These are phyloP conservation scores for Paraplagusia blochii DNA, from an alignment of 2,113 vertebrate species.

Conservation along the genomic window DNA sequence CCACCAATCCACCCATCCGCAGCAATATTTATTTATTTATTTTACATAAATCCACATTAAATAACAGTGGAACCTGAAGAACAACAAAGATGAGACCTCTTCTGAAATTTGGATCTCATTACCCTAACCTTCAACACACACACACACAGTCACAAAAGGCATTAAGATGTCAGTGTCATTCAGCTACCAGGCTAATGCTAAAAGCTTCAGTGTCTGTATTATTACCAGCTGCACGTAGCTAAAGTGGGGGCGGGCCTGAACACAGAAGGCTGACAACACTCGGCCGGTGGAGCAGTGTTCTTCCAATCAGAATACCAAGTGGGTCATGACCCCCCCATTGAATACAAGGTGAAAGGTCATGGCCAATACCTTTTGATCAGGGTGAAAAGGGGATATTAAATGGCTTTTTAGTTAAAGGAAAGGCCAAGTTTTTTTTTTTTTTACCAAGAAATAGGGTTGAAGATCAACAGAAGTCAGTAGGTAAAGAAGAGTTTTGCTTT, in stretches of 20 bases:
- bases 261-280: slow-evolving; percentile 55
- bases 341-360: slow-evolving; percentile 61
- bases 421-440: slow-evolving; percentile 31
- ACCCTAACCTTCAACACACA: slow-evolving; percentile 54
- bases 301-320: slow-evolving; percentile 59
- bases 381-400: slow-evolving; percentile 37
- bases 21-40: too few species aligned
- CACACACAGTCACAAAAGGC: slow-evolving; percentile 39
- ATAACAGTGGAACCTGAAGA: too few species aligned
- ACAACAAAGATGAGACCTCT: too few species aligned
- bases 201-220: slow-evolving; percentile 52
- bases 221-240: slow-evolving; percentile 51
- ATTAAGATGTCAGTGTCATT: slow-evolving; percentile 64
- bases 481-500: too few species aligned
- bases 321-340: slow-evolving; percentile 60
- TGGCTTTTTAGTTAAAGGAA: slow-evolving; percentile 19
- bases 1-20: too few species aligned
- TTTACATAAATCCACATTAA: too few species aligned
- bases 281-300: slow-evolving; percentile 54
- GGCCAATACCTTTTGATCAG: slow-evolving; percentile 51
- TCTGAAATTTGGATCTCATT: too few species aligned
- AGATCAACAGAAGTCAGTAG: too few species aligned
- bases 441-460: slow-evolving; percentile 2
- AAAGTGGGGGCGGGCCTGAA: slow-evolving; percentile 56
- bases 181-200: slow-evolving; percentile 41